Evolutionary conservation across 2,888 invertebrate genomes (phyloP).

Genomic region (Melanargia galathea): DNA sequence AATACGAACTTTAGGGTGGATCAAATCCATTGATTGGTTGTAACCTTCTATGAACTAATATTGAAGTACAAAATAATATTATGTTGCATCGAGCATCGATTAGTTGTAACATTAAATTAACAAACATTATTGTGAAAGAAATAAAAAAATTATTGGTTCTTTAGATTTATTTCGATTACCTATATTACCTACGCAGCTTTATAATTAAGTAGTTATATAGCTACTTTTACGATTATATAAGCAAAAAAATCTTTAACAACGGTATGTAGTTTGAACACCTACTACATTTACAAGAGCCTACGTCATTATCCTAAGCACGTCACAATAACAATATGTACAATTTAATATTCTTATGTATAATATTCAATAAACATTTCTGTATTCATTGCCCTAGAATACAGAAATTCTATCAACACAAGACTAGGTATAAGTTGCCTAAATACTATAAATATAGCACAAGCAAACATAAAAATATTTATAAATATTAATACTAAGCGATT

Average conservation of each 20-base stretch:
- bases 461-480: neutral
- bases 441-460: neutral
- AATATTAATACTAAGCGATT: neutral
- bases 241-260: neutral
- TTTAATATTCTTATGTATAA: neutral
- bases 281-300: no score
- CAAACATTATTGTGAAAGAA: neutral
- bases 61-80: no score
- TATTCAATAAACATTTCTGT: constrained; percentile 54
- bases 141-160: neutral
- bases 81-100: no score
- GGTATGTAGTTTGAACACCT: neutral
- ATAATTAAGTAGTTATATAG: neutral
- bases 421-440: neutral
- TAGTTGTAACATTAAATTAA: no score
- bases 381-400: constrained; percentile 77
- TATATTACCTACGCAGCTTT: neutral
- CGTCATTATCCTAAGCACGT: neutral
- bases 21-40: no score
- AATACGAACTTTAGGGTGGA: neutral
- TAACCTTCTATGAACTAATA: no score
- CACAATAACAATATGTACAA: neutral
- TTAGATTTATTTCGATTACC: neutral
- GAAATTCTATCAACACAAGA: constrained; percentile 51
- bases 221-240: neutral